phyloP scores from a whole-genome alignment of 1,140 invertebrate genomes.

The Tetranychus cinnabarinus region DNA sequence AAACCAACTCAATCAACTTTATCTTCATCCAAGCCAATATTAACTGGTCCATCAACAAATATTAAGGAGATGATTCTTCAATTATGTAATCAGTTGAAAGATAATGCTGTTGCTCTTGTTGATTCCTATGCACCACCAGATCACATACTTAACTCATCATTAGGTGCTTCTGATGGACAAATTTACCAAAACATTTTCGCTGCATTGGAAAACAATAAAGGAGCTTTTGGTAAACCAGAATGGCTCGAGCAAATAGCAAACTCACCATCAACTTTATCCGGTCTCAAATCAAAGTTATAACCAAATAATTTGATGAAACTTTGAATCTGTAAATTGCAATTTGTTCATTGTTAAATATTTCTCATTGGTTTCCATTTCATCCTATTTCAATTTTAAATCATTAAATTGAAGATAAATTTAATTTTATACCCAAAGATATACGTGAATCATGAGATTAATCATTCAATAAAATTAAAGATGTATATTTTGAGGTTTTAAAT shows the following conservation, averaged over 20 bases:
- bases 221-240: conserved; percentile 19
- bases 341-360: too few species aligned
- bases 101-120: conserved; percentile 47
- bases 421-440: too few species aligned
- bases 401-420: too few species aligned
- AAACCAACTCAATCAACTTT: conserved; percentile 21
- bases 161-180: conserved; percentile 53
- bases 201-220: conserved; percentile 19
- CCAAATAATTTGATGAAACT: too few species aligned
- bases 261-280: too few species aligned
- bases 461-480: too few species aligned
- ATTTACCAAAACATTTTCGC: conserved; percentile 36
- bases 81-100: conserved; percentile 35
- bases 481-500: too few species aligned
- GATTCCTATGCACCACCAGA: conserved; percentile 69
- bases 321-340: too few species aligned
- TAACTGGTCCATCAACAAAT: neutral
- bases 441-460: too few species aligned
- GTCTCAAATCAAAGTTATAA: too few species aligned
- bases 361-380: too few species aligned
- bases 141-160: conserved; percentile 51
- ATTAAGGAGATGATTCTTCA: conserved; percentile 29
- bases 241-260: conserved; percentile 22
- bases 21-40: conserved; percentile 20
- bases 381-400: too few species aligned